Conservation (phyloP, 2,888 invertebrate species). For the Drosophila anomalata region DNA sequence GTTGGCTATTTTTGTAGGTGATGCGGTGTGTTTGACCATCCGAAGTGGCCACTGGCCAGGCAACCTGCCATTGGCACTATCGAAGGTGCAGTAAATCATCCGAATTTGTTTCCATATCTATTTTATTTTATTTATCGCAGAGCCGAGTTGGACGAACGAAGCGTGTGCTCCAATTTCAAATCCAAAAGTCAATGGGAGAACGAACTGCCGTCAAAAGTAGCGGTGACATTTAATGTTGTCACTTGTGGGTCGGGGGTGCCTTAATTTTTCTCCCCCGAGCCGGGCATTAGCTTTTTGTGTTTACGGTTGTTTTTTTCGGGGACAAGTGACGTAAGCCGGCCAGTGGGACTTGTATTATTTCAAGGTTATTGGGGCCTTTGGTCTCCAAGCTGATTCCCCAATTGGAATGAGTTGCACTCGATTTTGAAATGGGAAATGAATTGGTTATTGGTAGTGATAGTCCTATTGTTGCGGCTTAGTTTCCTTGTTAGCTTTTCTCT, state of each 20-base stretch:
- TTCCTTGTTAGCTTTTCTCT: background rate
- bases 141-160: slow-evolving; percentile 43
- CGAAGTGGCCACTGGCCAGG: slow-evolving; percentile 28
- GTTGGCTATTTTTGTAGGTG: slow-evolving; percentile 60
- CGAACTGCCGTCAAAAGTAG: slow-evolving; percentile 51
- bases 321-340: slow-evolving; percentile 61
- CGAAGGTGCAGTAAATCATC: slow-evolving; percentile 55
- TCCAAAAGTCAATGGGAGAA: slow-evolving; percentile 53
- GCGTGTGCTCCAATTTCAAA: slow-evolving; percentile 58
- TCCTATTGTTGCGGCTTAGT: background rate
- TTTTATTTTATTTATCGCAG: slow-evolving; percentile 50
- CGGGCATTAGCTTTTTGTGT: slow-evolving; percentile 30
- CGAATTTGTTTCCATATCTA: slow-evolving; percentile 46
- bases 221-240: slow-evolving; percentile 62
- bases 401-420: slow-evolving; percentile 53
- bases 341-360: slow-evolving; percentile 40
- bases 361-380: slow-evolving; percentile 55
- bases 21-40: slow-evolving; percentile 34
- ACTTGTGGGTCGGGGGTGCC: slow-evolving; percentile 21
- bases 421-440: slow-evolving; percentile 12
- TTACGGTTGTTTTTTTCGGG: slow-evolving; percentile 29
- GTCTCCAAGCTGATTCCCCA: slow-evolving; percentile 16
- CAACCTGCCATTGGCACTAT: slow-evolving; percentile 47
- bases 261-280: slow-evolving; percentile 14
- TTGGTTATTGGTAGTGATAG: background rate